Evolutionary conservation across 2,797 vertebrate genomes (phyloP).

Genomic region (Onychomys arenicola): DNA sequence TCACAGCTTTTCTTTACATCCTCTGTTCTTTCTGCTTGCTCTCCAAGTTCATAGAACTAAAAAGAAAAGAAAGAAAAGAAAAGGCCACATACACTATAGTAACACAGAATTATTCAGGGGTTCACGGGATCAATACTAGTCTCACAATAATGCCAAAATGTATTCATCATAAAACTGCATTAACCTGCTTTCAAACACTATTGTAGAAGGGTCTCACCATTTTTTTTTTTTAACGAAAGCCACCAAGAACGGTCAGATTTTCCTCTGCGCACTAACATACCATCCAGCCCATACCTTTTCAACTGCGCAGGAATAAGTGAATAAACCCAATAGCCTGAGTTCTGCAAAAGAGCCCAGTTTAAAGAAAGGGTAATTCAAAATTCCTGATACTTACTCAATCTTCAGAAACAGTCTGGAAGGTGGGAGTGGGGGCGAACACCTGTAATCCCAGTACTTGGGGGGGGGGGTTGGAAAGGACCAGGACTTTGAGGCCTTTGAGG

Average conservation of each 20-base stretch:
- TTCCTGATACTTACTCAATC: neutral
- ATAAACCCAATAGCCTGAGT: neutral
- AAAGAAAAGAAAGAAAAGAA: neutral
- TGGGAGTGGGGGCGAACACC: neutral
- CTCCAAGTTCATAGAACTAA: neutral
- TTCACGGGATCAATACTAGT: neutral
- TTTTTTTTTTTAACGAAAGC: neutral
- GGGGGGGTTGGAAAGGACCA: neutral
- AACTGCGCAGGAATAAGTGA: neutral
- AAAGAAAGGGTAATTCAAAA: neutral
- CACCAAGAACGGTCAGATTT: neutral
- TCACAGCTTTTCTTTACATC: neutral
- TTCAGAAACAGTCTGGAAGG: slow-evolving; percentile 43
- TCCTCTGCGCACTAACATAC: neutral
- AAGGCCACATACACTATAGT: neutral
- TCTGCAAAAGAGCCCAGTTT: neutral
- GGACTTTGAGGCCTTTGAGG: neutral
- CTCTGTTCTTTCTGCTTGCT: neutral
- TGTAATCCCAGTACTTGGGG: neutral
- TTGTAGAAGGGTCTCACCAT: neutral
- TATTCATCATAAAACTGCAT: neutral
- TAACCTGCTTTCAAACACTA: neutral
- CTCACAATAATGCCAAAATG: neutral
- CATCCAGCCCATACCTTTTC: neutral
- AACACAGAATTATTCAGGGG: neutral